phyloP scores from a whole-genome alignment of 2,888 invertebrate genomes.

The Pseudeuparius sepicola region DNA sequence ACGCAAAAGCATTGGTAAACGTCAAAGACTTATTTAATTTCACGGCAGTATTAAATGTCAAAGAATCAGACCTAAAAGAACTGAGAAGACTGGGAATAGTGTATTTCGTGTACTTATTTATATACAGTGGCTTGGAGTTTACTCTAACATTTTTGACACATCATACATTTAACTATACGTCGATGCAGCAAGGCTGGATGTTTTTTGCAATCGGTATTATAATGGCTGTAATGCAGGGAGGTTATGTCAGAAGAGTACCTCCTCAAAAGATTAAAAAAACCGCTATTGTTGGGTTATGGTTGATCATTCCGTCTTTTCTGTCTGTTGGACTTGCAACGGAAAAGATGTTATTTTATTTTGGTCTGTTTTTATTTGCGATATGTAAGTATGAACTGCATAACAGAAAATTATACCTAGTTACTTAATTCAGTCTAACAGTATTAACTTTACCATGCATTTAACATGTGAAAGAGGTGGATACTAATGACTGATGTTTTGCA shows the following conservation, averaged over 20 bases:
- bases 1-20: slow-evolving; percentile 33
- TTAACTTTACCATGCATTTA: no score
- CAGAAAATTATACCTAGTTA: no score
- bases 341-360: slow-evolving; percentile 58
- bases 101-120: slow-evolving; percentile 85
- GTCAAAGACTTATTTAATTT: slow-evolving; percentile 47
- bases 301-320: slow-evolving; percentile 80
- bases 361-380: slow-evolving; percentile 79
- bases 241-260: slow-evolving; percentile 72
- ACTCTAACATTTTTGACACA: slow-evolving; percentile 95
- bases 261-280: slow-evolving; percentile 60
- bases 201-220: slow-evolving; percentile 86
- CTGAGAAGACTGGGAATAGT: slow-evolving; percentile 61
- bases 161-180: slow-evolving; percentile 79
- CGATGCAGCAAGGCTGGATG: slow-evolving; percentile 97
- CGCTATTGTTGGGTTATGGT: slow-evolving; percentile 64
- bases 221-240: slow-evolving; percentile 88
- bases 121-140: slow-evolving; percentile 95
- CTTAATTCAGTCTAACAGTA: no score
- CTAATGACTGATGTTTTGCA: no score
- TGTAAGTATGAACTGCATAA: no score
- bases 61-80: slow-evolving; percentile 50
- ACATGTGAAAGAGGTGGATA: no score
- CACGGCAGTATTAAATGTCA: slow-evolving; percentile 55
- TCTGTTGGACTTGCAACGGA: slow-evolving; percentile 67